phyloP scores from a whole-genome alignment of 2,888 invertebrate species.

The Lutraria lutraria region DNA sequence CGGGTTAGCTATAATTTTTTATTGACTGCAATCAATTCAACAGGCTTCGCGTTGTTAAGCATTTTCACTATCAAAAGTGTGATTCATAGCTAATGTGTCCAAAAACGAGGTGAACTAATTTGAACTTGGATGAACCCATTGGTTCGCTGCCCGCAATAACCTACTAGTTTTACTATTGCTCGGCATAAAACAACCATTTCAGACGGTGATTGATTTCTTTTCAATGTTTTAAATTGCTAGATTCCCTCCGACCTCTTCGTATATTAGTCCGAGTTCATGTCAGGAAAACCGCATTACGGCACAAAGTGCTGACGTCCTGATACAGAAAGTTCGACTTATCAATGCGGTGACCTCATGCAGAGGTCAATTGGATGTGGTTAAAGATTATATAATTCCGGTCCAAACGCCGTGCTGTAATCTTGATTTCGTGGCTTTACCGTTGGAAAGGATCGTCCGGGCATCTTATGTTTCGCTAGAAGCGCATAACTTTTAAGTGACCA shows the following conservation, averaged over 20 bases:
- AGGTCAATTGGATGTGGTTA: slow-evolving; percentile 15
- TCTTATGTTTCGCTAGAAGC: slow-evolving; percentile 5
- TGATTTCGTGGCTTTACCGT: not conserved
- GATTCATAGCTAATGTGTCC: not conserved
- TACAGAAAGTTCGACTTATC: not conserved
- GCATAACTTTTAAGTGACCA: not conserved
- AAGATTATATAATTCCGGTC: slow-evolving; percentile 8
- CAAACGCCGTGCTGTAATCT: not conserved
- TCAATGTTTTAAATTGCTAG: not conserved
- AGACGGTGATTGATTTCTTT: not conserved
- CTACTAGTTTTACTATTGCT: not conserved
- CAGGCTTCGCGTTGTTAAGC: not conserved
- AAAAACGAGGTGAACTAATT: not conserved
- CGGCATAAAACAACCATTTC: not conserved
- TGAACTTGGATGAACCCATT: not conserved
- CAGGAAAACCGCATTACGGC: slow-evolving; percentile 5
- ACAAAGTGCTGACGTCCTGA: not conserved
- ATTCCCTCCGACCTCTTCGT: not conserved
- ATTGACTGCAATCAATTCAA: not conserved
- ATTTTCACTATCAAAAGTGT: not conserved
- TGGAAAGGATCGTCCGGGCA: not conserved
- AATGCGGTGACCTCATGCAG: not conserved
- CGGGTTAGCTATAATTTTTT: not conserved
- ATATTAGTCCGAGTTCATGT: not conserved
- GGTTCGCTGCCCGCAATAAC: not conserved